A percentile compares a stretch with the other conserved stretches of the same genome.
These are phyloP conservation scores for Philantomba maxwellii DNA, from an alignment of 2,113 vertebrate genomes.

Conservation along the genomic window DNA sequence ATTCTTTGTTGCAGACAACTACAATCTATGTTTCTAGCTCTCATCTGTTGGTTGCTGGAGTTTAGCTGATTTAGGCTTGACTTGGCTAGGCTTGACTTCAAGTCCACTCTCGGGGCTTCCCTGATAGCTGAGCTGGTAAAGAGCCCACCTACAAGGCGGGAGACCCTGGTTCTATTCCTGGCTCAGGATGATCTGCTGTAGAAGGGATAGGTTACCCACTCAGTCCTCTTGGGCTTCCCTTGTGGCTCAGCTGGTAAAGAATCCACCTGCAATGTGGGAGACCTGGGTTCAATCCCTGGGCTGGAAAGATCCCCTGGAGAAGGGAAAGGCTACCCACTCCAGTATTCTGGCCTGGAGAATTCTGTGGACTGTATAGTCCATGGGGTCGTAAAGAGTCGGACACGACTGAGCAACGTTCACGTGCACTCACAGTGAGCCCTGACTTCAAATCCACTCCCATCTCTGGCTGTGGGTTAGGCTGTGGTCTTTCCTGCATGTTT, in stretches of 20 bases:
- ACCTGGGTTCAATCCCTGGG: background rate
- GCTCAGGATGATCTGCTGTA: background rate
- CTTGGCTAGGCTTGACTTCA: background rate
- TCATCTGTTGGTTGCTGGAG: background rate
- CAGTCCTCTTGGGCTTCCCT: background rate
- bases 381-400: background rate
- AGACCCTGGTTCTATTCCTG: background rate
- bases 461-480: background rate
- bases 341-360: background rate
- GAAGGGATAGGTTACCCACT: background rate
- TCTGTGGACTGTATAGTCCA: background rate
- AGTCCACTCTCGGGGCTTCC: background rate
- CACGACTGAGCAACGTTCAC: background rate
- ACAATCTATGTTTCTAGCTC: background rate
- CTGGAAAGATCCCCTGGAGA: background rate
- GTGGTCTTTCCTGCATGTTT: background rate
- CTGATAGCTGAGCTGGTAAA: background rate
- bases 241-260: background rate
- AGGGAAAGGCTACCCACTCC: background rate
- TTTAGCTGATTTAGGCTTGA: background rate
- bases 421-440: background rate
- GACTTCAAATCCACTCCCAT: background rate
- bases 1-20: background rate
- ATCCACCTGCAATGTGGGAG: background rate
- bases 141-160: background rate